phyloP scores from a whole-genome alignment of 2,797 vertebrate genomes.

The Notamacropus eugenii region DNA sequence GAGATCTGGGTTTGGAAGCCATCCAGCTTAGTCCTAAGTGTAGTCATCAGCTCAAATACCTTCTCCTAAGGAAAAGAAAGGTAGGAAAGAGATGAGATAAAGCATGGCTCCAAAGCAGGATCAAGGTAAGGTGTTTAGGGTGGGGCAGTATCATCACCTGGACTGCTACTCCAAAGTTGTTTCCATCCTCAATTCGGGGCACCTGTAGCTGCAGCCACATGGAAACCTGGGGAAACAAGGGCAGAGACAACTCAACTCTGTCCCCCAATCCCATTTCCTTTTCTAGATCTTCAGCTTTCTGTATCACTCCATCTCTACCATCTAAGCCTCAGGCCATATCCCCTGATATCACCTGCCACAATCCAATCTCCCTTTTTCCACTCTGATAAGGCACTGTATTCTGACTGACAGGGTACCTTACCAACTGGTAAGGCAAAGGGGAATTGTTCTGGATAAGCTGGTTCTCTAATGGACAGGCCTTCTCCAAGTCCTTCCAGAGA shows the following conservation, averaged over 20 bases:
- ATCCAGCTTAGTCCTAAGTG: slow-evolving; percentile 92
- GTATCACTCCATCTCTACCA: slow-evolving; percentile 16
- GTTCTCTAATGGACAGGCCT: neutral
- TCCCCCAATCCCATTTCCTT: neutral
- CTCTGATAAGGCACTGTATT: slow-evolving; percentile 6
- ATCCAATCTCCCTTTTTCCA: neutral
- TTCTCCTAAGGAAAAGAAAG: slow-evolving; percentile 88
- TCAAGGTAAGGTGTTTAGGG: neutral
- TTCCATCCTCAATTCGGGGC: slow-evolving; percentile 93
- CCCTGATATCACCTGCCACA: slow-evolving; percentile 35
- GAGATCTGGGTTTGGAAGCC: slow-evolving; percentile 92
- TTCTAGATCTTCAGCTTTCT: slow-evolving; percentile 14
- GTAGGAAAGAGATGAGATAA: neutral
- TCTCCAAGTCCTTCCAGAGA: neutral
- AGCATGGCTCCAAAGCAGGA: neutral
- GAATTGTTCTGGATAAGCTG: neutral
- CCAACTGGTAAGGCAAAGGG: slow-evolving; percentile 40
- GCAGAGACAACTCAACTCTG: neutral
- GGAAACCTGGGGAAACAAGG: slow-evolving; percentile 86
- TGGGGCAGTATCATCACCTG: slow-evolving; percentile 85
- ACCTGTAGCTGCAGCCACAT: slow-evolving; percentile 95
- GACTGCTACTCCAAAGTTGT: slow-evolving; percentile 95
- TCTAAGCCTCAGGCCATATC: slow-evolving; percentile 28
- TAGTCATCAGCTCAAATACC: slow-evolving; percentile 93
- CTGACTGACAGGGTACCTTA: slow-evolving; percentile 24